phyloP scores from a whole-genome alignment of 2,113 vertebrate species.

The Ochotona princeps region DNA sequence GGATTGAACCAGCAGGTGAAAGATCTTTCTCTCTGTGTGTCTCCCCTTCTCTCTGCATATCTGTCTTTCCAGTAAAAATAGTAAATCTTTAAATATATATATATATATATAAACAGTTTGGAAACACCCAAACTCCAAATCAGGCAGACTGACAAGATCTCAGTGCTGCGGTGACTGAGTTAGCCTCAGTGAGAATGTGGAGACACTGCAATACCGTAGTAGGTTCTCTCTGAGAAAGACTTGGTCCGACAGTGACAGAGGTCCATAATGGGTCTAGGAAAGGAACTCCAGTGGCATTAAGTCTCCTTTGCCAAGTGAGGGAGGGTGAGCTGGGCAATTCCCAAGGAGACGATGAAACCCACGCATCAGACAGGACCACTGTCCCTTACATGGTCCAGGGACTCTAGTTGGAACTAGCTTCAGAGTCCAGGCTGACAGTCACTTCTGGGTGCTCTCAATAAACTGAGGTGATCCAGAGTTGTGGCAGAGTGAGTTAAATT shows the following conservation, averaged over 20 bases:
- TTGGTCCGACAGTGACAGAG: not conserved
- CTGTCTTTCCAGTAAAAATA: no score
- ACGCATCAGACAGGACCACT: not conserved
- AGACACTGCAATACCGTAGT: not conserved
- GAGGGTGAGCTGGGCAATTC: not conserved
- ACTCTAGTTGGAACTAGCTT: not conserved
- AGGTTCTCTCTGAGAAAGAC: not conserved
- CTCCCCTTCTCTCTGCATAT: no score
- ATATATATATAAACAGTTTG: not conserved
- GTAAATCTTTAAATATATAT: no score
- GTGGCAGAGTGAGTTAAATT: not conserved
- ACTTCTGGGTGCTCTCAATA: not conserved
- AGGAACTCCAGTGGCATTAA: not conserved
- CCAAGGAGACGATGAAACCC: not conserved
- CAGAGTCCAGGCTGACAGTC: not conserved
- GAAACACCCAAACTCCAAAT: not conserved
- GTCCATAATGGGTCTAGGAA: not conserved
- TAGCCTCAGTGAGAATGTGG: not conserved
- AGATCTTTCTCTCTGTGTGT: no score
- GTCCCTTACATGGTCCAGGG: not conserved
- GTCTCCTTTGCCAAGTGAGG: not conserved
- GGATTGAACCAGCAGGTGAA: no score
- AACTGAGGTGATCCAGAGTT: not conserved
- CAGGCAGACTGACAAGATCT: not conserved
- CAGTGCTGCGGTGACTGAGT: not conserved